Conservation (phyloP, 2,888 invertebrate genomes). For the Scelioninae gen. 1 region DNA sequence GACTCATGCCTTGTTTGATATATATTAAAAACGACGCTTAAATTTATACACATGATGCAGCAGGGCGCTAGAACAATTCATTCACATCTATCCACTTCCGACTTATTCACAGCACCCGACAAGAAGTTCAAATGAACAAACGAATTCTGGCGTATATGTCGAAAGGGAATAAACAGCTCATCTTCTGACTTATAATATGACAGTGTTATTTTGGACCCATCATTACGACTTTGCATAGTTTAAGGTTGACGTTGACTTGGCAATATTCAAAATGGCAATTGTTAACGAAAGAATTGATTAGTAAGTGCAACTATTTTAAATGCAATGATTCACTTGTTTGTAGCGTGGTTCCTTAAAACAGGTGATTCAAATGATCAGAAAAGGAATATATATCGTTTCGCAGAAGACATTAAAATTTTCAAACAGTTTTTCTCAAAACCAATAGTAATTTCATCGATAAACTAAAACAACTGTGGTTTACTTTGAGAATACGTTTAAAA, state of each 20-base stretch:
- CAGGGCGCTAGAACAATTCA: conserved; percentile 34
- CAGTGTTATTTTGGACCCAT: conserved; percentile 51
- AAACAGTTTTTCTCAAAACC: background rate
- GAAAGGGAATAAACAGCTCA: conserved; percentile 51
- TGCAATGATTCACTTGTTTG: conserved; percentile 45
- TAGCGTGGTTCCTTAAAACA: conserved; percentile 3
- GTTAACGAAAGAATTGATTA: conserved; percentile 48
- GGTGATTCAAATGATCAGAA: background rate
- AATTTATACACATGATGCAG: conserved; percentile 20
- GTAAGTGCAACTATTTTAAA: conserved; percentile 50
- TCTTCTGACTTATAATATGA: conserved; percentile 41
- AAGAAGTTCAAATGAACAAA: conserved; percentile 43
- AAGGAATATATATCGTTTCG: background rate
- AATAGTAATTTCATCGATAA: background rate
- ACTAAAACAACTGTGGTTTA: too few species aligned
- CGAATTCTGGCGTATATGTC: conserved; percentile 20
- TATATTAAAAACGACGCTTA: conserved; percentile 14
- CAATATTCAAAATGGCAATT: conserved; percentile 48
- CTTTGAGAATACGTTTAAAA: too few species aligned
- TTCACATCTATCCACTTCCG: conserved; percentile 43
- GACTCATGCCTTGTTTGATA: conserved; percentile 10
- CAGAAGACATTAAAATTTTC: too few species aligned
- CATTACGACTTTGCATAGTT: conserved; percentile 48
- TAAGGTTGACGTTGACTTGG: conserved; percentile 55
- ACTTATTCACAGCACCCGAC: conserved; percentile 26